These are phyloP conservation scores for Globodera ellingtonae DNA, from an alignment of 1,140 invertebrate genomes.

Conservation along the genomic window DNA sequence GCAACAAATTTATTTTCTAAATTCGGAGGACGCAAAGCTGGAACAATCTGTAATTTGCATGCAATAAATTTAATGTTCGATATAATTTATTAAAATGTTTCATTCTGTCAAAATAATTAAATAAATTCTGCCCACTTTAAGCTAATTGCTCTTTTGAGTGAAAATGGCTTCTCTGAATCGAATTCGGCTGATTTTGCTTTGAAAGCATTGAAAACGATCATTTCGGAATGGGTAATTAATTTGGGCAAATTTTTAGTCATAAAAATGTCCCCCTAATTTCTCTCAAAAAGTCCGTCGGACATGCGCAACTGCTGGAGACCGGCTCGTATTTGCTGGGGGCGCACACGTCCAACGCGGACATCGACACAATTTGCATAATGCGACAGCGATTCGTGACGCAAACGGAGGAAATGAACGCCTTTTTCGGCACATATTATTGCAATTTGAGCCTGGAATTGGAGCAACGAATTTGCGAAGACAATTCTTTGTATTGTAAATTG, in stretches of 20 bases:
- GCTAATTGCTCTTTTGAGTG: neutral
- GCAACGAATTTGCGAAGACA: neutral
- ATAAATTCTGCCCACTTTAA: neutral
- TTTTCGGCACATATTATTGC: neutral
- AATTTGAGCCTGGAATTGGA: neutral
- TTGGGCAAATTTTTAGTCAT: too few species aligned
- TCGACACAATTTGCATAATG: neutral
- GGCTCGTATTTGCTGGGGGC: neutral
- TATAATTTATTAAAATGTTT: neutral
- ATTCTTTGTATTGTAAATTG: neutral
- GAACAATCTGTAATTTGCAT: neutral
- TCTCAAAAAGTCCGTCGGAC: neutral
- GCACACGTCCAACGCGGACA: neutral
- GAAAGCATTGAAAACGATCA: neutral
- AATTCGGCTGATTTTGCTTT: neutral
- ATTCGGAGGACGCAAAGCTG: neutral
- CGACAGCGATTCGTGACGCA: neutral
- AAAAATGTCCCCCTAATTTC: neutral
- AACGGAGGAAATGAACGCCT: neutral
- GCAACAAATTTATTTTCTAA: neutral
- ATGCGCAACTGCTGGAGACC: neutral
- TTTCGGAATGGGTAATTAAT: neutral
- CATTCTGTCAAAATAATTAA: neutral
- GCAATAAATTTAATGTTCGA: neutral
- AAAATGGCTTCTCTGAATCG: neutral